These are phyloP conservation scores for Arge pagana DNA, from an alignment of 2,888 invertebrate genomes.

Conservation along the genomic window DNA sequence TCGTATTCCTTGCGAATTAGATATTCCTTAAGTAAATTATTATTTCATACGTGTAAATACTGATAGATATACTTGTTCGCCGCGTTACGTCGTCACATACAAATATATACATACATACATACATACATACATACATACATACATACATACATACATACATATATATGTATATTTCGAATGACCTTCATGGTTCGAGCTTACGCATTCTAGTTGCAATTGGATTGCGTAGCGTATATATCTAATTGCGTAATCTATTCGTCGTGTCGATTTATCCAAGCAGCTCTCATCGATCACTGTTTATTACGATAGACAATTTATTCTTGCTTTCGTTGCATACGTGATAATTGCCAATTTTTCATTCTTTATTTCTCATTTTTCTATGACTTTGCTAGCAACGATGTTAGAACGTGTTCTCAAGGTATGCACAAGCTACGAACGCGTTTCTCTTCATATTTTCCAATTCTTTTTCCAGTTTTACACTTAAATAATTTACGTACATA, in stretches of 20 bases:
- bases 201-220: constrained; percentile 10
- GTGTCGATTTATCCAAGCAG: too few species aligned
- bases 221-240: constrained; percentile 15
- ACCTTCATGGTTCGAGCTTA: background rate
- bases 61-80: constrained; percentile 48
- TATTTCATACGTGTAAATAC: constrained; percentile 46
- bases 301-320: constrained; percentile 2
- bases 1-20: constrained; percentile 14
- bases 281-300: constrained; percentile 8
- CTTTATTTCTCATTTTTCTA: constrained; percentile 9
- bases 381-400: background rate
- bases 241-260: constrained; percentile 13
- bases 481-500: too few species aligned
- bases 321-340: constrained; percentile 9
- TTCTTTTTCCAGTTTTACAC: constrained; percentile 23
- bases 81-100: constrained; percentile 24
- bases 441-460: constrained; percentile 26
- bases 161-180: constrained; percentile 8
- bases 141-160: too few species aligned
- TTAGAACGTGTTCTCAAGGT: too few species aligned
- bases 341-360: constrained; percentile 10
- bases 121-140: too few species aligned
- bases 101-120: too few species aligned
- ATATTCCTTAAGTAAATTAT: constrained; percentile 22
- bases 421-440: too few species aligned